Conservation (phyloP, 2,797 vertebrate genomes). For the Helostoma temminkii region DNA sequence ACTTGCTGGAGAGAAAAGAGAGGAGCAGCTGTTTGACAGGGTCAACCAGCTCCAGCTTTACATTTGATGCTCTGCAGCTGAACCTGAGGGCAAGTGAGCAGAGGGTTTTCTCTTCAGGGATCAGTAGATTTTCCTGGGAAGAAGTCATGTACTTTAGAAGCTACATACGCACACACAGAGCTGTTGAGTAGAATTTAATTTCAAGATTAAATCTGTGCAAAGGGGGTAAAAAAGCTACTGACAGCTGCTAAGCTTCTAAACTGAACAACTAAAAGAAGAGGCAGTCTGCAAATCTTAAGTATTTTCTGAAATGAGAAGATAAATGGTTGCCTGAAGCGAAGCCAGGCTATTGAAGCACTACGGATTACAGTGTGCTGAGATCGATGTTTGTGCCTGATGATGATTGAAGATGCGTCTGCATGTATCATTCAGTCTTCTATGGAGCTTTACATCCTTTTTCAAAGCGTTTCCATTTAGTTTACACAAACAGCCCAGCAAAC, state of each 20-base stretch:
- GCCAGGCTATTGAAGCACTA: not conserved
- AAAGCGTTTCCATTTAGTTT: too few species aligned
- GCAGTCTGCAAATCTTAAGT: not conserved
- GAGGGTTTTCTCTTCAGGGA: conserved; percentile 5
- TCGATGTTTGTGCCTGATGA: not conserved
- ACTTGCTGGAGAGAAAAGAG: not conserved
- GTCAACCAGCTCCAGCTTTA: not conserved
- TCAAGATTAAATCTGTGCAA: not conserved
- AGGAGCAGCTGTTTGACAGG: not conserved
- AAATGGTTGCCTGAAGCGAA: not conserved
- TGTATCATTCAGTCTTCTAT: not conserved
- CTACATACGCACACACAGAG: not conserved
- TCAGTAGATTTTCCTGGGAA: not conserved
- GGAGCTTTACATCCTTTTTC: too few species aligned
- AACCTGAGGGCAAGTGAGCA: not conserved
- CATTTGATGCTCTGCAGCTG: conserved; percentile 4
- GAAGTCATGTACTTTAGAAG: too few species aligned
- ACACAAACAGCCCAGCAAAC: too few species aligned
- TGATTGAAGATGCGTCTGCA: not conserved
- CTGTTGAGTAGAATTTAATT: not conserved
- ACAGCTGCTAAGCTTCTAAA: not conserved
- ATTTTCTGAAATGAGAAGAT: not conserved
- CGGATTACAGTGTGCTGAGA: not conserved
- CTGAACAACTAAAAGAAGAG: not conserved
- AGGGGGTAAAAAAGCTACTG: not conserved